Conservation (phyloP, 2,888 invertebrate species). For the Lasius fuliginosus region DNA sequence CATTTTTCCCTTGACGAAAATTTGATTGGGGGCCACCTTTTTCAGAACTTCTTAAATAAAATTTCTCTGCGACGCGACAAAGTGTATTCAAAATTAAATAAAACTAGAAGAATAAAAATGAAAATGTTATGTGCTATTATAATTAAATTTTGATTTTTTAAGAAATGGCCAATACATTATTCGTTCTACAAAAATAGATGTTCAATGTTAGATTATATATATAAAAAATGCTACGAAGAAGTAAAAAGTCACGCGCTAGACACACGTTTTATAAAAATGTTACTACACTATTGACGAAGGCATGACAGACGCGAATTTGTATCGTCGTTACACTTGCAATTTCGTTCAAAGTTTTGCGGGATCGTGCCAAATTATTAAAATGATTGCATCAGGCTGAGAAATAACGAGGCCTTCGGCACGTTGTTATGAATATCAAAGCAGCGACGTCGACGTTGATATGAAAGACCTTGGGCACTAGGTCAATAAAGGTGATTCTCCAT, state of each 20-base stretch:
- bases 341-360: slow-evolving; percentile 26
- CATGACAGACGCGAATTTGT: background rate
- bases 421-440: slow-evolving; percentile 58
- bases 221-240: background rate
- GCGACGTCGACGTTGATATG: slow-evolving; percentile 6
- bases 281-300: background rate
- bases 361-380: slow-evolving; percentile 39
- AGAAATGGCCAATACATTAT: background rate
- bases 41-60: slow-evolving; percentile 9
- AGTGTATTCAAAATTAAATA: background rate
- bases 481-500: slow-evolving; percentile 22
- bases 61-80: background rate
- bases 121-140: background rate
- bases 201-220: background rate
- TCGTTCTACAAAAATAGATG: background rate
- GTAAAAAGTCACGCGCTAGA: background rate
- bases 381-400: slow-evolving; percentile 14
- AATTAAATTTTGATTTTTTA: background rate
- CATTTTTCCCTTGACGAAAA: slow-evolving; percentile 9
- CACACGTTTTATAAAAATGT: background rate
- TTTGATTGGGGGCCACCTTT: slow-evolving; percentile 14
- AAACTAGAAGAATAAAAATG: background rate
- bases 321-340: background rate
- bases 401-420: slow-evolving; percentile 30
- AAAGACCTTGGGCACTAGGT: slow-evolving; percentile 8